Conservation (phyloP, 2,113 vertebrate species). For the Tenebrosternarchus preto region DNA sequence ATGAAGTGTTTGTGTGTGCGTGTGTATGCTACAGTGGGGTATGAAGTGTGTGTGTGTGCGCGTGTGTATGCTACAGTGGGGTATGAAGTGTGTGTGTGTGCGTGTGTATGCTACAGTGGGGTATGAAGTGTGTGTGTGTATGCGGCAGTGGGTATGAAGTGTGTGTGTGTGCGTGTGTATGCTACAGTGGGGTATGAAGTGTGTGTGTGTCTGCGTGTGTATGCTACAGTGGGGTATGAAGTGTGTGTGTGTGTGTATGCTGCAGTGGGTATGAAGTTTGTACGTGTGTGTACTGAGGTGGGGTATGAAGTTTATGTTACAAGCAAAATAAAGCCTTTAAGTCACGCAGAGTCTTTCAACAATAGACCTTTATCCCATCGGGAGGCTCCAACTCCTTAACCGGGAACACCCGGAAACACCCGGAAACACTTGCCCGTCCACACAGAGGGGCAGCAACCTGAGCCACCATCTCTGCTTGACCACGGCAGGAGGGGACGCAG, state of each 20-base stretch:
- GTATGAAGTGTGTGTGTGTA: neutral
- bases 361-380: slow-evolving; percentile 28
- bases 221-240: no score
- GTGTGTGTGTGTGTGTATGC: neutral
- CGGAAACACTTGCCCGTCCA: slow-evolving; percentile 5
- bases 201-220: no score
- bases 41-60: no score
- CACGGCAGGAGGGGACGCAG: neutral
- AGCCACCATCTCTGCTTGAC: slow-evolving; percentile 7
- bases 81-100: neutral
- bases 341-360: slow-evolving; percentile 10
- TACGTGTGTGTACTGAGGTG: neutral
- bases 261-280: no score
- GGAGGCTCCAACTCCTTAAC: slow-evolving; percentile 31
- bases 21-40: no score
- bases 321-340: slow-evolving; percentile 7
- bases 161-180: no score
- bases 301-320: neutral
- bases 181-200: neutral
- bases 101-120: slow-evolving; percentile 11
- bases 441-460: slow-evolving; percentile 23
- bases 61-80: no score
- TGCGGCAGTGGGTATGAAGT: no score
- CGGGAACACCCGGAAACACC: slow-evolving; percentile 26
- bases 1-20: no score